A percentile compares a stretch with the other conserved stretches of the same genome.
Conservation (phyloP, 2,113 vertebrate genomes). For the Martes martes region DNA sequence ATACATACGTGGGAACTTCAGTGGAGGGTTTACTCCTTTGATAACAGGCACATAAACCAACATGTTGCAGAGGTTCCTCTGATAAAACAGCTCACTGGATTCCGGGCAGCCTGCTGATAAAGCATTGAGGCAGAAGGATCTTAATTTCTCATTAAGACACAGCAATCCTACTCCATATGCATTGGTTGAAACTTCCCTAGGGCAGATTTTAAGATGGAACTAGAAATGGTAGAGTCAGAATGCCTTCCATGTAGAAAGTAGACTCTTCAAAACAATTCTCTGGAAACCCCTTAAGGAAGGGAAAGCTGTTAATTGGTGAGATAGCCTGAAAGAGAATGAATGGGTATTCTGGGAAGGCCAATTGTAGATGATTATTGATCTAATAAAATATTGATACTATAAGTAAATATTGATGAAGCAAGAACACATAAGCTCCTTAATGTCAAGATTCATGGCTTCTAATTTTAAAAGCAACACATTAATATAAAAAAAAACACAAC, state of each 20-base stretch:
- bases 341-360: neutral
- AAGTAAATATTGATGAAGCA: slow-evolving; percentile 4
- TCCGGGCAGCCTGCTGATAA: slow-evolving; percentile 26
- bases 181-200: neutral
- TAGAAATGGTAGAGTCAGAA: neutral
- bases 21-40: neutral
- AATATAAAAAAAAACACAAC: neutral
- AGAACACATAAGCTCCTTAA: neutral
- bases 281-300: neutral
- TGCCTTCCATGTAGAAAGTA: neutral
- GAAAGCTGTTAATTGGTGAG: slow-evolving; percentile 1
- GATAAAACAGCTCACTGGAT: slow-evolving; percentile 18
- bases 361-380: neutral
- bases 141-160: slow-evolving; percentile 46
- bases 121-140: neutral
- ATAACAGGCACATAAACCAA: neutral
- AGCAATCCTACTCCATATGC: neutral
- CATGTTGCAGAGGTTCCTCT: slow-evolving; percentile 8
- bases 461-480: neutral
- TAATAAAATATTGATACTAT: neutral
- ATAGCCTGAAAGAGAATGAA: slow-evolving; percentile 27
- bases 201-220: slow-evolving; percentile 43
- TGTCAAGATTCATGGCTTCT: neutral
- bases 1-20: neutral
- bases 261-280: neutral